phyloP scores from a whole-genome alignment of 2,797 vertebrate species.

The Sebastes diploproa region DNA sequence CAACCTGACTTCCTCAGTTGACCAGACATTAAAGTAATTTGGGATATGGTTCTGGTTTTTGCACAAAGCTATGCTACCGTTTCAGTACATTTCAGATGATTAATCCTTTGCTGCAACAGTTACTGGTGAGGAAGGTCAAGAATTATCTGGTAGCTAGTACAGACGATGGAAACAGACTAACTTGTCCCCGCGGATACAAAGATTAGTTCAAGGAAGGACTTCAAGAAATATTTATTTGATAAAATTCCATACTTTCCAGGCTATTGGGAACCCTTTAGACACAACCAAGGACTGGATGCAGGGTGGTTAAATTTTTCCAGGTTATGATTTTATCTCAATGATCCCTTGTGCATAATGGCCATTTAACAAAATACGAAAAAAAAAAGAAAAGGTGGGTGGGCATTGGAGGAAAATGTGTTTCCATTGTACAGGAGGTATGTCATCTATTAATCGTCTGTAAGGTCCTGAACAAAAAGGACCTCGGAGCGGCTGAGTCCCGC shows the following conservation, averaged over 20 bases:
- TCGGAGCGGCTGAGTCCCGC: conserved; percentile 97
- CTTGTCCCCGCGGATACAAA: conserved; percentile 52
- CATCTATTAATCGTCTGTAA: conserved; percentile 96
- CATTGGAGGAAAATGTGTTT: conserved; percentile 59
- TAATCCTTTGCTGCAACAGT: conserved; percentile 43
- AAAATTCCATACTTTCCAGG: conserved; percentile 83
- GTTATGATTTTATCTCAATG: conserved; percentile 84
- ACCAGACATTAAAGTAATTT: conserved; percentile 11
- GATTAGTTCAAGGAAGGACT: conserved; percentile 69
- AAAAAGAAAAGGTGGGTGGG: conserved; percentile 44
- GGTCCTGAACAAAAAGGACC: conserved; percentile 99
- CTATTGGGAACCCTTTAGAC: conserved; percentile 80
- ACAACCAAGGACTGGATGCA: conserved; percentile 71
- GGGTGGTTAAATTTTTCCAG: conserved; percentile 78
- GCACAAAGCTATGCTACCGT: conserved; percentile 50
- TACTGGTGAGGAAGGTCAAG: conserved; percentile 39
- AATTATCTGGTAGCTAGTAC: conserved; percentile 42
- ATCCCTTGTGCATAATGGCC: conserved; percentile 91
- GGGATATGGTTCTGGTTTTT: conserved; percentile 45
- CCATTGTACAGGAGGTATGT: conserved; percentile 70
- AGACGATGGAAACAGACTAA: conserved; percentile 29
- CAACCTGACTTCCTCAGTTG: conserved; percentile 16
- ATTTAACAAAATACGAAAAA: conserved; percentile 86
- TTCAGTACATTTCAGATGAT: conserved; percentile 48
- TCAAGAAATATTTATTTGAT: conserved; percentile 79